phyloP scores from a whole-genome alignment of 2,888 invertebrate genomes.

The Ceramica pisi region DNA sequence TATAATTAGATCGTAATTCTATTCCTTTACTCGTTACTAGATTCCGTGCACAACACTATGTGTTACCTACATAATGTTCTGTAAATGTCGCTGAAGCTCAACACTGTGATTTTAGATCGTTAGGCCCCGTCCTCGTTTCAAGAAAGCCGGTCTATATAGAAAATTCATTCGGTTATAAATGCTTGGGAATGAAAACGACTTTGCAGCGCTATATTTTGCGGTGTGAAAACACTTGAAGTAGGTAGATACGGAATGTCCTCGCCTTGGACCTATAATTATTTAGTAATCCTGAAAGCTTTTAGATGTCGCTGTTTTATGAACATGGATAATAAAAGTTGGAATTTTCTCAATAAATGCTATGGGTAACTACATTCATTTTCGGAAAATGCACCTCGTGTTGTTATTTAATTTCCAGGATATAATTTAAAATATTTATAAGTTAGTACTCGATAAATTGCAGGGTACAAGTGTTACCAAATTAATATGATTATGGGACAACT shows the following conservation, averaged over 20 bases:
- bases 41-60: slow-evolving; percentile 72
- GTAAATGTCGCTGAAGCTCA: slow-evolving; percentile 65
- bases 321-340: slow-evolving; percentile 19
- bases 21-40: slow-evolving; percentile 76
- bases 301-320: slow-evolving; percentile 36
- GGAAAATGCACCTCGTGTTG: slow-evolving; percentile 1
- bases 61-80: slow-evolving; percentile 54
- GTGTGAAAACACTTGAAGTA: slow-evolving; percentile 28
- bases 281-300: slow-evolving; percentile 46
- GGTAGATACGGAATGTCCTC: slow-evolving; percentile 23
- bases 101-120: slow-evolving; percentile 66
- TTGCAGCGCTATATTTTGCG: slow-evolving; percentile 22
- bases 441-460: neutral
- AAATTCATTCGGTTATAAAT: slow-evolving; percentile 52
- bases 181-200: slow-evolving; percentile 55
- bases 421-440: no score
- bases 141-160: slow-evolving; percentile 54
- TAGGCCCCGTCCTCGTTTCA: slow-evolving; percentile 55
- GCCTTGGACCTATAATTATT: slow-evolving; percentile 14
- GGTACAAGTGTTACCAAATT: neutral
- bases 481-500: no score
- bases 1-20: slow-evolving; percentile 87
- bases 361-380: neutral
- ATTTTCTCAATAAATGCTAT: slow-evolving; percentile 23
- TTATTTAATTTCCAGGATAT: neutral